phyloP scores from a whole-genome alignment of 2,113 vertebrate genomes.

The Saimiri boliviensis region DNA sequence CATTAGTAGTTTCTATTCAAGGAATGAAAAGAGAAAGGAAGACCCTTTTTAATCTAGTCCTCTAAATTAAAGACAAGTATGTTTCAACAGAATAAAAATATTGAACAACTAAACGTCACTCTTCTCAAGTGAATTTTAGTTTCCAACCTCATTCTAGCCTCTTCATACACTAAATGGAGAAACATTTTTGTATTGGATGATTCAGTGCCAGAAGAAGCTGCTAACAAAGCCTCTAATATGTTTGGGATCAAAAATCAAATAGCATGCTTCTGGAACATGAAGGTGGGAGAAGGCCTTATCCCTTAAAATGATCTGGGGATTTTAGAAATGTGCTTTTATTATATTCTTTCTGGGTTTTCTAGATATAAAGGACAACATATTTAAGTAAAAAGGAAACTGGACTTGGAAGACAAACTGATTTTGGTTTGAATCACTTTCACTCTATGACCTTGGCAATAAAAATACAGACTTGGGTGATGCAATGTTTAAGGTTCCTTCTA shows the following conservation, averaged over 20 bases:
- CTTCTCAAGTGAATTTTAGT: not conserved
- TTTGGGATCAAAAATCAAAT: conserved; percentile 32
- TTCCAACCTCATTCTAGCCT: not conserved
- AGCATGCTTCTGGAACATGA: conserved; percentile 32
- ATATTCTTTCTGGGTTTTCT: conserved; percentile 21
- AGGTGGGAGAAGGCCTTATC: conserved; percentile 1
- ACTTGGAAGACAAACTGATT: conserved; percentile 51
- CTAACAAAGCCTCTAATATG: conserved; percentile 59
- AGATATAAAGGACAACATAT: conserved; percentile 12
- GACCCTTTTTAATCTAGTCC: not conserved
- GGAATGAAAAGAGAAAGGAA: not conserved
- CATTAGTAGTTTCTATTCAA: not conserved
- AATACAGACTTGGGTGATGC: conserved; percentile 15
- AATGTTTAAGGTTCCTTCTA: not conserved
- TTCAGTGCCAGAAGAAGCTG: not conserved
- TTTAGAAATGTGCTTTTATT: conserved; percentile 49
- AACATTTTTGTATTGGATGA: not conserved
- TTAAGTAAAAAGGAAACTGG: conserved; percentile 43
- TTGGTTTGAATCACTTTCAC: conserved; percentile 37
- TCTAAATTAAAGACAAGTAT: not conserved
- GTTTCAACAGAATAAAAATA: not conserved
- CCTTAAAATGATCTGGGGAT: conserved; percentile 59
- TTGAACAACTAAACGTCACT: not conserved
- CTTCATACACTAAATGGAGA: not conserved
- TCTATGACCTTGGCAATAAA: conserved; percentile 65